A percentile compares a stretch with the other conserved stretches of the same genome.
Conservation (phyloP, 2,888 invertebrate species). For the Galeruca laticollis region DNA sequence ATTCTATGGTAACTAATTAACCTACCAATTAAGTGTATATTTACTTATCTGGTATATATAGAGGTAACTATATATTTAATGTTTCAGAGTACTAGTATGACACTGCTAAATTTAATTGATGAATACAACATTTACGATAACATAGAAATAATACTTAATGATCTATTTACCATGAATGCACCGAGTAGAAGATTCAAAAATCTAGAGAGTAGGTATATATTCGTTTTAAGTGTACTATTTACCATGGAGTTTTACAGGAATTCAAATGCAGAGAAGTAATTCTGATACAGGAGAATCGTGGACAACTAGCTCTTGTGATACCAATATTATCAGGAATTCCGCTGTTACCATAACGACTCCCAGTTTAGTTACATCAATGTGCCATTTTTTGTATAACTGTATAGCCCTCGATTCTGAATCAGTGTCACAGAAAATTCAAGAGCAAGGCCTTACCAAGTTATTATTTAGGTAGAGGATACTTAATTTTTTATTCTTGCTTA, state of each 20-base stretch:
- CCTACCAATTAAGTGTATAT: too few relatives aligned
- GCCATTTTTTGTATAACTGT: conserved; percentile 67
- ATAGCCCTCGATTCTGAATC: conserved; percentile 64
- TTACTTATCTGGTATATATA: too few relatives aligned
- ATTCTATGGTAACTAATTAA: too few relatives aligned
- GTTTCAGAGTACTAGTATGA: conserved; percentile 46
- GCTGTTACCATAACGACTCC: conserved; percentile 64
- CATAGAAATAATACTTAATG: conserved; percentile 53
- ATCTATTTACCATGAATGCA: conserved; percentile 52
- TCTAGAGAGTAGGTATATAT: conserved; percentile 26
- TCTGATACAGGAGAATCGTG: conserved; percentile 45
- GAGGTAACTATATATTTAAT: conserved; percentile 13
- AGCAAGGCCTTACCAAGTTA: conserved; percentile 67
- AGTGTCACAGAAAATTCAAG: conserved; percentile 64
- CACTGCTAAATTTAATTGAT: conserved; percentile 53
- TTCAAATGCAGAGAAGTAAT: background rate
- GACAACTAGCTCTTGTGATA: conserved; percentile 32
- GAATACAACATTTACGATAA: conserved; percentile 59
- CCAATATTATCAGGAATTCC: conserved; percentile 24
- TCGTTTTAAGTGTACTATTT: background rate
- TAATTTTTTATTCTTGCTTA: conserved; percentile 14
- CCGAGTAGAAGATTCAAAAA: conserved; percentile 27
- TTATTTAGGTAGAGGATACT: conserved; percentile 66
- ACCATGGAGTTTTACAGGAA: background rate
- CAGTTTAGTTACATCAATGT: conserved; percentile 65